These are phyloP conservation scores for Meghimatium bilineatum DNA, from an alignment of 2,888 invertebrate species.

Conservation along the genomic window DNA sequence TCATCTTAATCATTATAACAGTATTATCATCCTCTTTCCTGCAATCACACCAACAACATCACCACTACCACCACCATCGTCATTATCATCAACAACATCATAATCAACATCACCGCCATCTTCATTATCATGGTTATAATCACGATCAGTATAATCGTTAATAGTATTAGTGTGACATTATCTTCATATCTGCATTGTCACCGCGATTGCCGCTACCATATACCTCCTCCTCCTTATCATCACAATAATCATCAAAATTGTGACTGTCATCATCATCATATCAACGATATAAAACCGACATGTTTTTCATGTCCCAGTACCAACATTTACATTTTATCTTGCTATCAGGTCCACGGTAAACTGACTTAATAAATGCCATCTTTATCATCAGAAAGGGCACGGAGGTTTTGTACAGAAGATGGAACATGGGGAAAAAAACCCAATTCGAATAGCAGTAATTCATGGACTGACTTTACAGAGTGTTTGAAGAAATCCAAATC, in stretches of 20 bases:
- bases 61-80: neutral
- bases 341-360: no score
- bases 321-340: no score
- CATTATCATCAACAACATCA: neutral
- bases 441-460: neutral
- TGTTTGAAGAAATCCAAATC: neutral
- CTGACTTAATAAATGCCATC: neutral
- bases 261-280: no score
- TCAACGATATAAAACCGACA: no score
- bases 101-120: no score
- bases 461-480: constrained; percentile 32
- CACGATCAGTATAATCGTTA: neutral
- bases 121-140: neutral
- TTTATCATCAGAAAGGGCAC: constrained; percentile 17
- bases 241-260: no score
- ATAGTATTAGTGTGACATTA: no score
- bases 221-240: no score
- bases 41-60: neutral
- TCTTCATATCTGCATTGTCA: no score
- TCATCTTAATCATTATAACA: neutral
- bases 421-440: constrained; percentile 35
- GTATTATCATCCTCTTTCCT: neutral
- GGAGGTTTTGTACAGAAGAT: constrained; percentile 17
- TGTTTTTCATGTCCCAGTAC: no score
- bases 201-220: no score